Evolutionary conservation across 2,113 vertebrate genomes (phyloP), one percentile per base, ranked within the genome.

Genomic region (Nesogale talazaci): DNA sequence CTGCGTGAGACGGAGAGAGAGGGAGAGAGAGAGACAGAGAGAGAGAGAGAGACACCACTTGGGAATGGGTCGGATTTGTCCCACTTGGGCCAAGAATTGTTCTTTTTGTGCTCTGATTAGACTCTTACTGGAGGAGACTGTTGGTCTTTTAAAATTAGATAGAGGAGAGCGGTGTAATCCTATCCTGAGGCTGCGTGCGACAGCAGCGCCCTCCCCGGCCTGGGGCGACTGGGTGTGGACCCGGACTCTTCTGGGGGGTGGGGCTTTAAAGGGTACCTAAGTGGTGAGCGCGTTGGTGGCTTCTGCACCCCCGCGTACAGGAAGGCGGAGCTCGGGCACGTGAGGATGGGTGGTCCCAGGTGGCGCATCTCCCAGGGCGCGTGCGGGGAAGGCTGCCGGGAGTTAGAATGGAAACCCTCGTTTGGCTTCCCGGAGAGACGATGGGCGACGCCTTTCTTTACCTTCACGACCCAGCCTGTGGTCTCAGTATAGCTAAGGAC

Each of bases 141-240:
- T 38, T 72, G 57, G 59, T 19, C 93, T 86, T 59, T 86, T 42
- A 83, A 93, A 88, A 90, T 61, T 3, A 63, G 61, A 10, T 65
- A 46, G 17, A 46, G 76, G 20, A 65, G 67, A 74, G 85, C 31
- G 34, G 19, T 70, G 85, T 42, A 92, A 67, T 25, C 76, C 56
- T 67, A 59, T 31, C 36, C 42, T 52, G 36, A 52, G 56, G 77
- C 70, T 77, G 38, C 42, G 7, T 9, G 20, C 27, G 56, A 36
- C n/a, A 1, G 57, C 0, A 4, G 59, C 46, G 19, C 77, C 85
- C 80, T 46, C 61, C 22, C 46, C 65, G 92, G 70, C 42, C 78
- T 31, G 57, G 84, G 74, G 25, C 23, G 23, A 34, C 69, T 0
- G 56, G 86, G 83, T 75, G 86, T 83, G 93, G 80, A 89, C 75